These are phyloP conservation scores for Dipodomys ordii DNA, from an alignment of 2,113 vertebrate species.

Conservation along the genomic window DNA sequence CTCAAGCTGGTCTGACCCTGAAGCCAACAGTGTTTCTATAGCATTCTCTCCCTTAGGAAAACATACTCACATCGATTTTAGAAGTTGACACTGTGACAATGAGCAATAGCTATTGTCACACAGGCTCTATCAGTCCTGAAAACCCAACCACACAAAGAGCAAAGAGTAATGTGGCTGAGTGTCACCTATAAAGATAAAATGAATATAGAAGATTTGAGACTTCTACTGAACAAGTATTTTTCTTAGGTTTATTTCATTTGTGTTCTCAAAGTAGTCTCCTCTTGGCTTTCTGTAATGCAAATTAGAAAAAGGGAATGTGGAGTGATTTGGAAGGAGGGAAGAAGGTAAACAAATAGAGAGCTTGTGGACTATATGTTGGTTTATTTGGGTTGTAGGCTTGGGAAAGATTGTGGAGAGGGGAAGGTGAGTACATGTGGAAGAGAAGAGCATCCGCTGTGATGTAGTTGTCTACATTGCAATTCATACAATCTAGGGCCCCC, in stretches of 20 bases:
- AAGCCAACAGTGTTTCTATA: neutral
- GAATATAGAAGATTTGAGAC: neutral
- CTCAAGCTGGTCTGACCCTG: neutral
- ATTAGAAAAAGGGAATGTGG: neutral
- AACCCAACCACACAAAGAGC: neutral
- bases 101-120: neutral
- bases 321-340: neutral
- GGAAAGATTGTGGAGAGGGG: neutral
- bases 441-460: neutral
- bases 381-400: neutral
- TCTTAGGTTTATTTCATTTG: neutral
- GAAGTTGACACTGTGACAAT: too few species aligned
- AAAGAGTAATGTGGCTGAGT: neutral
- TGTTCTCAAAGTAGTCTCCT: neutral
- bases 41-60: accelerated
- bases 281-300: neutral
- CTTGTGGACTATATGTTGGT: neutral
- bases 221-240: neutral
- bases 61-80: neutral
- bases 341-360: neutral
- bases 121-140: neutral
- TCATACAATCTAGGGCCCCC: neutral
- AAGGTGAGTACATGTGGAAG: neutral
- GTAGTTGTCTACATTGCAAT: neutral
- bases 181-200: neutral